These are phyloP conservation scores for Luscinia luscinia DNA, from an alignment of 2,797 vertebrate genomes.

Conservation along the genomic window DNA sequence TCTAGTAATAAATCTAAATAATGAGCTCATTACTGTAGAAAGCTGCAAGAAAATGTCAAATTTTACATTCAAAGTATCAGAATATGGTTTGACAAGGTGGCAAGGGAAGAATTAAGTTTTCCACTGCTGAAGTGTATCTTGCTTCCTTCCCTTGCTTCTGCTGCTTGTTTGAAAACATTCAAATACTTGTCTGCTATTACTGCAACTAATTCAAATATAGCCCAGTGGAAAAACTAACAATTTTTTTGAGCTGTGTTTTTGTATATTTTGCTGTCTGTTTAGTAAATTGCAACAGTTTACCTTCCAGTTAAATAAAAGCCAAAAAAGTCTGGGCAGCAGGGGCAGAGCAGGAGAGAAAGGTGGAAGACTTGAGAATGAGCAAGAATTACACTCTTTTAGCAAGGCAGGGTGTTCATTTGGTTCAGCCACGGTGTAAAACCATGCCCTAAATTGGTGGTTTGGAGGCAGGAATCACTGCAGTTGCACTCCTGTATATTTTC, in stretches of 20 bases:
- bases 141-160: not conserved
- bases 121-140: not conserved
- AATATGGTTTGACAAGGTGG: not conserved
- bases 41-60: not conserved
- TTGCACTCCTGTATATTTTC: not conserved
- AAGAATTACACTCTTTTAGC: not conserved
- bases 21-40: slow-evolving; percentile 12
- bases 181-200: not conserved
- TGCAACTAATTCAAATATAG: not conserved
- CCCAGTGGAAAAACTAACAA: not conserved
- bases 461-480: not conserved
- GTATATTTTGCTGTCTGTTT: not conserved
- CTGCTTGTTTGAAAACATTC: not conserved
- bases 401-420: not conserved
- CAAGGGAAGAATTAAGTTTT: slow-evolving; percentile 18
- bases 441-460: slow-evolving; percentile 25
- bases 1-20: slow-evolving; percentile 25
- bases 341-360: not conserved
- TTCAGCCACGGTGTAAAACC: not conserved
- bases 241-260: not conserved
- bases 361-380: not conserved
- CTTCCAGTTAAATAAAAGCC: not conserved
- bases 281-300: not conserved
- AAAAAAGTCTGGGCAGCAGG: not conserved
- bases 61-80: not conserved